Conservation (phyloP, 2,797 vertebrate species). For the Tokudaia tokunoshimensis region DNA sequence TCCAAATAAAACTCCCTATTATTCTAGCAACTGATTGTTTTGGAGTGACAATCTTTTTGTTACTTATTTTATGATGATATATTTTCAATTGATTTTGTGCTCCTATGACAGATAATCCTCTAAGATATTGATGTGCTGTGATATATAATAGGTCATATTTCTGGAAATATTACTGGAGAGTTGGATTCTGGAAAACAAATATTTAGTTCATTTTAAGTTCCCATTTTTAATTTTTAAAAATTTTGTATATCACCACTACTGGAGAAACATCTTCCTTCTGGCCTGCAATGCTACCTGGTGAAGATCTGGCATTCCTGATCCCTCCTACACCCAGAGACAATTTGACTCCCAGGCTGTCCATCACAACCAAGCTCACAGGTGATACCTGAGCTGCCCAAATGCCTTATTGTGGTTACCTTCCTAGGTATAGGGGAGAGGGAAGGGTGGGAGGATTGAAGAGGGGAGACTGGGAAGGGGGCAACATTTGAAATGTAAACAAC, state of each 20-base stretch:
- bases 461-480: too few species aligned
- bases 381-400: too few species aligned
- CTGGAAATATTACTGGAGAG: background rate
- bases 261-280: too few species aligned
- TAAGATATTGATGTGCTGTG: background rate
- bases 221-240: background rate
- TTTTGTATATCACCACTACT: background rate
- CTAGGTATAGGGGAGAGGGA: too few species aligned
- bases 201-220: background rate
- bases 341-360: too few species aligned
- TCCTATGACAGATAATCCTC: background rate
- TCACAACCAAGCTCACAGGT: too few species aligned
- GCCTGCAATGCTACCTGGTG: too few species aligned
- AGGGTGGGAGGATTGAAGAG: too few species aligned
- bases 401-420: too few species aligned
- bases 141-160: conserved; percentile 2
- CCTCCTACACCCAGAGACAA: too few species aligned
- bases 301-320: too few species aligned
- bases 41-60: background rate
- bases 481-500: too few species aligned
- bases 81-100: background rate
- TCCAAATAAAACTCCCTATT: background rate
- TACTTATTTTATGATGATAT: background rate
- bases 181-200: background rate
- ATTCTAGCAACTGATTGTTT: background rate